Evolutionary conservation across 2,888 invertebrate species (phyloP), one percentile per base, ranked within the genome.

Genomic region (Leucophenga montana): DNA sequence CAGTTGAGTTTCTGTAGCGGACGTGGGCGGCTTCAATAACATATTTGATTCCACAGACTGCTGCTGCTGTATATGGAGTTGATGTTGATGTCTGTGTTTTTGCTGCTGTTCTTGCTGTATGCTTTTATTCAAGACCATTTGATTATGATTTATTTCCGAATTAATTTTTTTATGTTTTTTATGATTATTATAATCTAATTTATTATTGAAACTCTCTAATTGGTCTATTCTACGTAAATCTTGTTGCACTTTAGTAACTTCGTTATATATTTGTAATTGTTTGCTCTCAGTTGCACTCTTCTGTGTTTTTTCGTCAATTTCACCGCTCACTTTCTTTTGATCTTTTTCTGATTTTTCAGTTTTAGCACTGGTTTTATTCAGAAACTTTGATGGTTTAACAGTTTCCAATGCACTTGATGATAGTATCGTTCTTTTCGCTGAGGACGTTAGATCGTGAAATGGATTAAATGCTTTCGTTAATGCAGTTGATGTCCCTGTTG

Each of bases 121-220:
- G 14, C n/a, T 27, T 73, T 81, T 76, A 61, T 76, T 77, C 56
- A 78, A 72, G 72, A 79, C 80, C 83, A 83, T 85, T 78, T 75
- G 75, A 72, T 73, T 73, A 31, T 61, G 59, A 4, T 48, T 53
- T 33, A 68, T 22, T 56, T 59, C 62, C 8, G 11, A 39, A 8
- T 39, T 72, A 67, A 66, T 73, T 71, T 75, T 72, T 22, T 71
- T 74, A 67, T 66, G 61, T 22, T 67, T 75, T 31, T 73, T 68
- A 65, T 74, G 67, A 56, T 72, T 71, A 70, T 75, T 71, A 65
- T 73, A 75, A 62, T 70, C 76, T 73, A 74, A 73, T 72, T 75
- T 74, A 69, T 74, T 73, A 70, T 69, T 62, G 67, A 80, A 78
- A 76, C 77, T 80, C 82, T 85, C 84, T 84, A 81, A 84, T 85